These are phyloP conservation scores for Gymnoscelis rufifasciata DNA, from an alignment of 2,888 invertebrate species.

Conservation along the genomic window DNA sequence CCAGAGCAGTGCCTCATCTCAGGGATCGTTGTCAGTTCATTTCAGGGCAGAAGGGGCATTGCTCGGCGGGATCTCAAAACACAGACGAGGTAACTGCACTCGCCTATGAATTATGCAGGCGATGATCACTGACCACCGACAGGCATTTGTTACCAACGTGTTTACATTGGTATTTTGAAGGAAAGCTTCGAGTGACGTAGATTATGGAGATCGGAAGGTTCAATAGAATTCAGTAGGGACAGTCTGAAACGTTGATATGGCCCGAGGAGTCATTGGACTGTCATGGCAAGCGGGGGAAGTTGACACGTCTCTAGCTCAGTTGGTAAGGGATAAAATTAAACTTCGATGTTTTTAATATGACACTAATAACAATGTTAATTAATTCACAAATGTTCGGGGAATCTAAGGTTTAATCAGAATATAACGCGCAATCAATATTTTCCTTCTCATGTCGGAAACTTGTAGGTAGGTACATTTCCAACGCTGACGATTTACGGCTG, in stretches of 20 bases:
- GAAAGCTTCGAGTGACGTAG: slow-evolving; percentile 18
- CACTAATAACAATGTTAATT: too few relatives aligned
- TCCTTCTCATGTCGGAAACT: too few relatives aligned
- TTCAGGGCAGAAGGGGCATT: slow-evolving; percentile 39
- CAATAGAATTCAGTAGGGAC: slow-evolving; percentile 20
- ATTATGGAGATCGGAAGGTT: slow-evolving; percentile 23
- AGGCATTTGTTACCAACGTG: slow-evolving; percentile 32
- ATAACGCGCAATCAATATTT: too few relatives aligned
- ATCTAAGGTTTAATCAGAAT: too few relatives aligned
- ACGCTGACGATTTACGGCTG: too few relatives aligned
- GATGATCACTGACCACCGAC: slow-evolving; percentile 55
- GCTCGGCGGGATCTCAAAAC: slow-evolving; percentile 36
- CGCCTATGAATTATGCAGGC: slow-evolving; percentile 55
- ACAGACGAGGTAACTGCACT: slow-evolving; percentile 69
- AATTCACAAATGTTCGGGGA: too few relatives aligned
- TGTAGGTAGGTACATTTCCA: too few relatives aligned
- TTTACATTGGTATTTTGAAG: slow-evolving; percentile 26
- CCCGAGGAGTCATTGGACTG: slow-evolving; percentile 9
- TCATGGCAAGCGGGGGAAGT: background rate
- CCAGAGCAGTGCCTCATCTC: background rate
- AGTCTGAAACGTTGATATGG: background rate
- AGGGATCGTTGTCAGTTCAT: slow-evolving; percentile 14
- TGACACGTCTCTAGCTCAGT: background rate
- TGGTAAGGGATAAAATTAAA: too few relatives aligned
- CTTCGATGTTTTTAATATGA: too few relatives aligned